These are phyloP conservation scores for Drosophila lowei DNA, from an alignment of 1,140 invertebrate genomes.

Conservation along the genomic window DNA sequence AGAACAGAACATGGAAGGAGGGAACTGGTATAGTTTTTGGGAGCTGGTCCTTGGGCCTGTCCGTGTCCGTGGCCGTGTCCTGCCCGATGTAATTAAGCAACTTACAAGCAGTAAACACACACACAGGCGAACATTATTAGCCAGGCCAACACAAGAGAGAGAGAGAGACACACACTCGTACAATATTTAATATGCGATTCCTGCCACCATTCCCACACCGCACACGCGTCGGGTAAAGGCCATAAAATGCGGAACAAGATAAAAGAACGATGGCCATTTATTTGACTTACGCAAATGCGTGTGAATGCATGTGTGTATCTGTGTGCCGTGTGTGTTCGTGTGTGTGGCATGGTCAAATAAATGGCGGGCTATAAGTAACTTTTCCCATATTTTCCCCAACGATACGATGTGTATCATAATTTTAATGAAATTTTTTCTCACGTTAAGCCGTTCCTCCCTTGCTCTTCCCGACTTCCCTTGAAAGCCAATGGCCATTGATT, in stretches of 20 bases:
- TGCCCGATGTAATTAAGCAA: slow-evolving; percentile 76
- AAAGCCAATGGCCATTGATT: too few species aligned
- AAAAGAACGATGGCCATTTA: slow-evolving; percentile 74
- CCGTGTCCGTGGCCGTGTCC: slow-evolving; percentile 11
- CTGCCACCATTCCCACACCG: slow-evolving; percentile 68
- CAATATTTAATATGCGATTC: slow-evolving; percentile 79
- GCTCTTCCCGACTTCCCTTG: too few species aligned
- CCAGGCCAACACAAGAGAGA: slow-evolving; percentile 28
- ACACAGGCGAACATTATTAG: slow-evolving; percentile 52
- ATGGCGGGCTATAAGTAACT: slow-evolving; percentile 66
- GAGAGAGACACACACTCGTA: slow-evolving; percentile 16
- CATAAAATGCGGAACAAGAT: slow-evolving; percentile 64
- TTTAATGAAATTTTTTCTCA: slow-evolving; percentile 25
- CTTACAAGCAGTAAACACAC: slow-evolving; percentile 66
- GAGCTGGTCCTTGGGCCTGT: not conserved
- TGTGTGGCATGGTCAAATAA: slow-evolving; percentile 60
- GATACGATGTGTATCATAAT: slow-evolving; percentile 1
- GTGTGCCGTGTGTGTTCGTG: slow-evolving; percentile 1
- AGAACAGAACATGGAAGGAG: slow-evolving; percentile 20
- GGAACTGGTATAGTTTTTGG: not conserved
- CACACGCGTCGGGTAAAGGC: slow-evolving; percentile 14
- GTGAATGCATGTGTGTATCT: not conserved
- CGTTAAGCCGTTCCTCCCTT: not conserved
- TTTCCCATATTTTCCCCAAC: slow-evolving; percentile 13
- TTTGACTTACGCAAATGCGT: slow-evolving; percentile 74